Conservation (phyloP, 2,797 vertebrate genomes). For the Hemitrygon akajei region DNA sequence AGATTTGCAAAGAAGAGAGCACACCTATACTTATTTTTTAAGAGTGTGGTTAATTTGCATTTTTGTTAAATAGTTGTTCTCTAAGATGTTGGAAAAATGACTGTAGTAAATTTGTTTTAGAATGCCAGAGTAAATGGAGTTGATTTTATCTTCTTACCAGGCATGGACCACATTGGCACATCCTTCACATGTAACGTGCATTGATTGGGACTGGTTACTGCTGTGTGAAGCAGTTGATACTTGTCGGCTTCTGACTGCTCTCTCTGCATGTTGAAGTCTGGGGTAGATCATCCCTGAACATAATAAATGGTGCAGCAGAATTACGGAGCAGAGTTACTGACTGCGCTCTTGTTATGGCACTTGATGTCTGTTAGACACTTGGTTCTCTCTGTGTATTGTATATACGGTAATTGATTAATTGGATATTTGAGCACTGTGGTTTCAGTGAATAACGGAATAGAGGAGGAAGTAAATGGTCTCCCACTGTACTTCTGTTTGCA, state of each 20-base stretch:
- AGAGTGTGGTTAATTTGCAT: not conserved
- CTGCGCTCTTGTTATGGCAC: too few relatives aligned
- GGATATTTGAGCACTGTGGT: not conserved
- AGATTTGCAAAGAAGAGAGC: not conserved
- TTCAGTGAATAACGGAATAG: not conserved
- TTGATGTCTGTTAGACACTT: not conserved
- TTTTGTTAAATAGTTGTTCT: not conserved
- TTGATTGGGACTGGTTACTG: not conserved
- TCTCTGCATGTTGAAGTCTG: too few relatives aligned
- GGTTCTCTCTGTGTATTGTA: not conserved
- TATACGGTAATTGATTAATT: not conserved
- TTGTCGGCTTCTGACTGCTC: not conserved
- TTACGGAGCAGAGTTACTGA: too few relatives aligned
- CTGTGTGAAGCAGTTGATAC: not conserved
- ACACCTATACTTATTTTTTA: not conserved
- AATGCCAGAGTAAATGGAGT: not conserved
- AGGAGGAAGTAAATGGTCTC: not conserved
- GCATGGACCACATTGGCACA: not conserved
- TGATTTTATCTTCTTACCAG: not conserved
- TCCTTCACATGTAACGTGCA: not conserved
- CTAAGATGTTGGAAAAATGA: not conserved
- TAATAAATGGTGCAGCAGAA: too few relatives aligned
- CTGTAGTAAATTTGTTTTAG: not conserved
- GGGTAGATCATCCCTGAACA: too few relatives aligned
- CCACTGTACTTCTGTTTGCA: too few relatives aligned